phyloP scores from a whole-genome alignment of 2,797 vertebrate genomes.

The Dendrocincla tyrannina region DNA sequence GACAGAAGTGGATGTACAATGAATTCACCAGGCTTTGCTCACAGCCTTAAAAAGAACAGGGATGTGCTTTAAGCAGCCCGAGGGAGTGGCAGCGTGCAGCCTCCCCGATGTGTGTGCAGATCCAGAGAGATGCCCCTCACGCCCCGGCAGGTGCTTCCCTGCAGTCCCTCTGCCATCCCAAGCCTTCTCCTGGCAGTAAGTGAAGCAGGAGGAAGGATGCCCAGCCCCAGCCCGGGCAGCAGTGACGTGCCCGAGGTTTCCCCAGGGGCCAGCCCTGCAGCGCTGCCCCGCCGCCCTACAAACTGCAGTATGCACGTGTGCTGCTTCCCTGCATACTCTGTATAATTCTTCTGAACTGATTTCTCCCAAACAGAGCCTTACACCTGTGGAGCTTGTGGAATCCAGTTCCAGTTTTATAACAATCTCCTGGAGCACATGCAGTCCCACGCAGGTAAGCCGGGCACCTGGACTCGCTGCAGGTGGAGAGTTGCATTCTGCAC shows the following conservation, averaged over 20 bases:
- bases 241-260: background rate
- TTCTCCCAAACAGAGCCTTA: constrained; percentile 93
- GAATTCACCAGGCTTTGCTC: background rate
- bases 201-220: background rate
- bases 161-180: background rate
- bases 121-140: background rate
- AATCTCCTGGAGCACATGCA: constrained; percentile 99
- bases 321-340: background rate
- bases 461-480: constrained; percentile 15
- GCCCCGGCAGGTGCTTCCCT: fast-evolving
- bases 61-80: background rate
- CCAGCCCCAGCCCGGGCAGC: background rate
- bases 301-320: constrained; percentile 36
- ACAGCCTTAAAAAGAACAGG: background rate
- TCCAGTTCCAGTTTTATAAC: constrained; percentile 99
- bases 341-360: constrained; percentile 60
- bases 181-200: background rate
- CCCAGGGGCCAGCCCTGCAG: background rate
- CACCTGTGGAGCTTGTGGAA: constrained; percentile 98
- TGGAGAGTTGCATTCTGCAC: constrained; percentile 27
- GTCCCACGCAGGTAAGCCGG: constrained; percentile 93
- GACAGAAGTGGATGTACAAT: background rate
- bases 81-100: background rate
- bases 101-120: background rate
- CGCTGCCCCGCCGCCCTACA: background rate